phyloP scores from a whole-genome alignment of 2,113 vertebrate genomes.

The Xenopus tropicalis region UCB_Xtro_10.0 CM004447.2:141582501-141583000 shows the following conservation, averaged over 20 bases:
- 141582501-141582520: neutral
- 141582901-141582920: too few relatives aligned
- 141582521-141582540: neutral
- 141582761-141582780: too few relatives aligned
- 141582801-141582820: too few relatives aligned
- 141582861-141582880: too few relatives aligned
- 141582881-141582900: too few relatives aligned
- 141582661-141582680: slow-evolving; percentile 7
- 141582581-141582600: neutral
- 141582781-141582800: too few relatives aligned
- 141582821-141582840: too few relatives aligned
- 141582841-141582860: too few relatives aligned
- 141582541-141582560: neutral
- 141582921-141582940: too few relatives aligned
- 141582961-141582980: too few relatives aligned
- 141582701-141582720: neutral
- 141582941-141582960: too few relatives aligned
- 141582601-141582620: neutral
- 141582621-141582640: neutral
- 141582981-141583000: too few relatives aligned
- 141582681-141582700: slow-evolving; percentile 12
- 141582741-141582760: neutral
- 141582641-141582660: neutral
- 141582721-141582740: slow-evolving; percentile 1
- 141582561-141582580: neutral